Conservation (phyloP, 1,140 invertebrate species). For the Chironomus tepperi region DNA sequence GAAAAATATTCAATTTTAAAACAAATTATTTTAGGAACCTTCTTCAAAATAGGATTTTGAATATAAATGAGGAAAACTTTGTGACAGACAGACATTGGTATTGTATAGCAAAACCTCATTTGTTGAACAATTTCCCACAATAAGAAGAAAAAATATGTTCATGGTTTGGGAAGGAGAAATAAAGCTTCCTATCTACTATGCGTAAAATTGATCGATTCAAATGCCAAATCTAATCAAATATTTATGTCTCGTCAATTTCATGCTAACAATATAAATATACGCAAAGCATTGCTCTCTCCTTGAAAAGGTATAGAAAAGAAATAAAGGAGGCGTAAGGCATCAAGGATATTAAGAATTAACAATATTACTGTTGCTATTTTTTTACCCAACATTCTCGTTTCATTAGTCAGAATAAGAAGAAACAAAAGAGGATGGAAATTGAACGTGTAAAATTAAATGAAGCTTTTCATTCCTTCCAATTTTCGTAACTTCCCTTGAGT, state of each 20-base stretch:
- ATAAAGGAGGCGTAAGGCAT: neutral
- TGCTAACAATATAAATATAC: too few relatives aligned
- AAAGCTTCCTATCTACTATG: too few relatives aligned
- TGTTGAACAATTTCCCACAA: too few relatives aligned
- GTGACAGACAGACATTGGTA: too few relatives aligned
- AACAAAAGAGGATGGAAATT: neutral
- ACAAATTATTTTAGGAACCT: too few relatives aligned
- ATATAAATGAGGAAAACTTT: too few relatives aligned
- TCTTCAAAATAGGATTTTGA: too few relatives aligned
- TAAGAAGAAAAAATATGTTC: too few relatives aligned
- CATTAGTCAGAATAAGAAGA: neutral
- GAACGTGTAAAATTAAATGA: neutral
- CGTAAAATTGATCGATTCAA: neutral
- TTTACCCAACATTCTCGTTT: neutral
- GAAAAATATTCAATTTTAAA: too few relatives aligned
- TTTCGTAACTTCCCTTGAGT: neutral
- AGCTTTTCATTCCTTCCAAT: neutral
- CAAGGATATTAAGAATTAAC: neutral
- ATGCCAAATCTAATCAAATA: slow-evolving; percentile 1
- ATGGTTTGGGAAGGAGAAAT: too few relatives aligned
- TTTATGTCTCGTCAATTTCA: slow-evolving; percentile 8
- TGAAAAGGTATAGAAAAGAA: neutral
- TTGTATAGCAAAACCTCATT: too few relatives aligned
- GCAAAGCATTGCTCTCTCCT: neutral
- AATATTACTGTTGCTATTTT: slow-evolving; percentile 4